These are phyloP conservation scores for Fabriciana adippe DNA, from an alignment of 2,888 invertebrate genomes.

Conservation along the genomic window DNA sequence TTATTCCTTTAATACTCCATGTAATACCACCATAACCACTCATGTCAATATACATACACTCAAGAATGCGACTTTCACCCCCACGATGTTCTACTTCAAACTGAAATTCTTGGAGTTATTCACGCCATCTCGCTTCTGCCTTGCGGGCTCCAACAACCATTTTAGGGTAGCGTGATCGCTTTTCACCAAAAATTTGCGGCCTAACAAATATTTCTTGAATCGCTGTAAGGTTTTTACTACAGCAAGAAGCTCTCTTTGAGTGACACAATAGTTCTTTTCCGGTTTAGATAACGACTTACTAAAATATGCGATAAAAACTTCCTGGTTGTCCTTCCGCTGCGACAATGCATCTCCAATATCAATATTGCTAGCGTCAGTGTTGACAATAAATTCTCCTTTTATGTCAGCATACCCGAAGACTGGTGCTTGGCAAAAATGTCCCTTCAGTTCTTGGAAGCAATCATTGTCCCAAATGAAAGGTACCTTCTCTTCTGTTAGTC, in stretches of 20 bases:
- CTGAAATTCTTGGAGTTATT: too few relatives aligned
- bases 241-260: slow-evolving; percentile 19
- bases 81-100: too few relatives aligned
- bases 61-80: too few relatives aligned
- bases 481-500: too few relatives aligned
- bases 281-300: slow-evolving; percentile 22
- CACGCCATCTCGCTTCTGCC: too few relatives aligned
- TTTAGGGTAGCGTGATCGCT: slow-evolving; percentile 21
- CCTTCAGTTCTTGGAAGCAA: too few relatives aligned
- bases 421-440: too few relatives aligned
- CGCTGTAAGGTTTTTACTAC: slow-evolving; percentile 21
- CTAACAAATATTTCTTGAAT: slow-evolving; percentile 21
- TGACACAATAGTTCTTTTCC: slow-evolving; percentile 28
- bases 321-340: slow-evolving; percentile 14
- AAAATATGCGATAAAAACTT: slow-evolving; percentile 26
- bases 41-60: background rate
- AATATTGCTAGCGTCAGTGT: slow-evolving; percentile 30
- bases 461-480: too few relatives aligned
- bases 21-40: background rate
- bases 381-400: slow-evolving; percentile 16
- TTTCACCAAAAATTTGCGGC: slow-evolving; percentile 5
- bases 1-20: background rate
- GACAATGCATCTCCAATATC: slow-evolving; percentile 24
- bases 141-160: too few relatives aligned
- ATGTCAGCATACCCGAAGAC: too few relatives aligned